Evolutionary conservation across 2,113 vertebrate genomes (phyloP), one percentile per base, ranked within the genome.

Genomic region (Chloroceryle aenea): DNA sequence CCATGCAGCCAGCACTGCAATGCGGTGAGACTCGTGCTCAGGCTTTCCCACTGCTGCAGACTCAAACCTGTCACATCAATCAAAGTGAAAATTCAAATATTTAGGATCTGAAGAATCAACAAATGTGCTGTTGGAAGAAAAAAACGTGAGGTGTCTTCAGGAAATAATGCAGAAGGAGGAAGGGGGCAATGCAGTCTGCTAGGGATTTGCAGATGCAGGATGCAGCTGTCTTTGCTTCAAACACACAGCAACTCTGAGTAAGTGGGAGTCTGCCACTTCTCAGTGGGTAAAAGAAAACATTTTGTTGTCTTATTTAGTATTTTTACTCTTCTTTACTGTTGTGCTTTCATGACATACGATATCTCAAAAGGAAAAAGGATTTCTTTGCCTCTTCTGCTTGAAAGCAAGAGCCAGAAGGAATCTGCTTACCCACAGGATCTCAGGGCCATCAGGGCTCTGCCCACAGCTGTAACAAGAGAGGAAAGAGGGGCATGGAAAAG

Each of bases 1-100:
- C 21, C 14, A 6, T 0, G 0, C 10, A 64, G 43, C n/a, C 34
- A 6, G 6, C 2, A 0, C 40, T 85, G 63, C 27, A 30, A n/a
- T 64, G 40, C 43, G 59, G 22, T 1, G 3, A 79, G 10, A 8
- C 14, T 52, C 32, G 3, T 3, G 3, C 40, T 68, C 0, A 0
- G 5, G 26, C 19, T 45, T 26, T 10, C 48, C 58, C 53, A 25
- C 18, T 22, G 45, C 38, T 62, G 38, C 10, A 1, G 29, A 7
- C 32, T 71, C 79, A 45, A 64, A 59, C 25, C 4, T 0, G 9
- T 11, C 2, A 14, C 4, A 0, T 10, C 85, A 71, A 29, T 13
- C 40, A 30, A 66, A 79, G 30, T 1, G 3, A 72, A 45, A 85
- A 55, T 25, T 20, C 22, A 56, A 7, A 6, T 12, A n/a, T 81